phyloP scores from a whole-genome alignment of 2,797 vertebrate species.

The Otus scops region DNA sequence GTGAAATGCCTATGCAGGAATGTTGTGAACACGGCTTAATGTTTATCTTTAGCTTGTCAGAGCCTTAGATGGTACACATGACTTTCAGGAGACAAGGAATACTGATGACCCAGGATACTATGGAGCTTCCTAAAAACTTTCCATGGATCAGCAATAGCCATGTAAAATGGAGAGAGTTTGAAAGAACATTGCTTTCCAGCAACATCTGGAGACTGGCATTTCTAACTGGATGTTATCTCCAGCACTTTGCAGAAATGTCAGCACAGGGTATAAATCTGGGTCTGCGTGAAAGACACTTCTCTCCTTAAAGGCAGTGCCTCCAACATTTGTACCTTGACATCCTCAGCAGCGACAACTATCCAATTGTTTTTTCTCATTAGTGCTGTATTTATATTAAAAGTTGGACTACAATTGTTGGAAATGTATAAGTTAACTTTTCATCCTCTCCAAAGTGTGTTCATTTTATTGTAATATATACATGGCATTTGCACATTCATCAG shows the following conservation, averaged over 20 bases:
- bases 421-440: neutral
- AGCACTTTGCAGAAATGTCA: neutral
- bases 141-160: neutral
- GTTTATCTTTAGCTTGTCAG: neutral
- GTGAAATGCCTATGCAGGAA: neutral
- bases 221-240: neutral
- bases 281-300: neutral
- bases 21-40: neutral
- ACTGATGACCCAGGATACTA: neutral
- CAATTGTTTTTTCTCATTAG: neutral
- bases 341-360: neutral
- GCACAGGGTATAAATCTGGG: neutral
- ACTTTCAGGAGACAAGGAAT: neutral
- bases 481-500: constrained; percentile 12
- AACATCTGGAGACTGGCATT: neutral
- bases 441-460: neutral
- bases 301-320: neutral
- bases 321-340: neutral
- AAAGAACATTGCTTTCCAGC: neutral
- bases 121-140: neutral
- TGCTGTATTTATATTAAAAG: neutral
- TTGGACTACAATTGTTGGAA: neutral
- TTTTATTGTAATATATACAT: neutral
- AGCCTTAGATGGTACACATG: neutral
- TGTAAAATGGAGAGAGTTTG: neutral